Evolutionary conservation across 2,113 vertebrate species (phyloP), one percentile per base, ranked within the genome.

Genomic region (Semnornis frantzii): DNA sequence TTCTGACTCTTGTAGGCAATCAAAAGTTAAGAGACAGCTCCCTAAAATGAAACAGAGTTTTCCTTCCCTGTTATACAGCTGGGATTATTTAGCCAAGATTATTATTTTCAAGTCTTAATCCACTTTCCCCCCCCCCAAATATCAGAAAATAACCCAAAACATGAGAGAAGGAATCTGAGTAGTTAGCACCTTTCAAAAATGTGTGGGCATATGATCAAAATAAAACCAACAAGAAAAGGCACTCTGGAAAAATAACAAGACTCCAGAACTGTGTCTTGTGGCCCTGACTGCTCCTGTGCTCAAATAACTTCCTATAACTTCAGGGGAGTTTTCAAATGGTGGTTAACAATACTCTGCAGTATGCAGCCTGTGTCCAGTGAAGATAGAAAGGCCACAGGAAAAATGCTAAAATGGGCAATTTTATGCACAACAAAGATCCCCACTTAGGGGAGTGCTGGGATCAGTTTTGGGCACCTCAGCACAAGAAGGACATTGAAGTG

Each of bases 111-210:
- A 30, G 75, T 85, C 63, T 90, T 76, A 82, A 55, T 33, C 25
- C 6, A 8, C 20, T 82, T 34, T 62, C 15, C 24, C 10, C 7
- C 59, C 6, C 44, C 59, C 65, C 62, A 87, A 55, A 85, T 74
- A 42, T 83, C 76, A 92, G 31, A 70, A 93, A 87, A 92, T 95
- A 57, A 28, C 80, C 30, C 44, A 59, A 84, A 90, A 74, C 87
- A 80, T 39, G 79, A 33, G 63, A 58, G 59, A 83, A 86, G 20
- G 81, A 79, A 80, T 63, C 46, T 94, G 70, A 42, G 33, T 71
- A 17, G 63, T 24, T 65, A 89, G 37, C 50, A 10, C 34, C 19
- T 23, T 93, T 96, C 54, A 84, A 74, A 82, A 48, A 46, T 75
- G 46, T 77, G 92, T 44, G 76, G 86, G 77, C 59, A 18, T 37